Conservation (phyloP, 2,888 invertebrate species). For the Acrocyrtus sp. region DNA sequence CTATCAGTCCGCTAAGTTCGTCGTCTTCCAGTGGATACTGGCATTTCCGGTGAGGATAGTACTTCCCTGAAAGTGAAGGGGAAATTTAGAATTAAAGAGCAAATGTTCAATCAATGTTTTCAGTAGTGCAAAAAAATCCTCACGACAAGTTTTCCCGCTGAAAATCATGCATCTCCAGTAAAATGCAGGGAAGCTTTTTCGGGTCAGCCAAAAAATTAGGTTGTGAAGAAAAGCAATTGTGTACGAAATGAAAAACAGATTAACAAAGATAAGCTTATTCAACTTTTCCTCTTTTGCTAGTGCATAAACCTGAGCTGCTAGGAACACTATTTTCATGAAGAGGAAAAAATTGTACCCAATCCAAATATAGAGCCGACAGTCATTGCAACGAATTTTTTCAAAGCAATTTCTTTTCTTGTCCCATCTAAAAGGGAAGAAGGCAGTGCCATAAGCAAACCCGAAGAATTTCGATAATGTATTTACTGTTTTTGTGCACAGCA, state of each 20-base stretch:
- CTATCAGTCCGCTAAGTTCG: slow-evolving; percentile 6
- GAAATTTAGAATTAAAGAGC: background rate
- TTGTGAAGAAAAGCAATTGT: slow-evolving; percentile 8
- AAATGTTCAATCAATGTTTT: background rate
- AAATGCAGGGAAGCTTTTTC: background rate
- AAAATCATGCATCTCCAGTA: slow-evolving; percentile 6
- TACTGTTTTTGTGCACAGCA: slow-evolving; percentile 7
- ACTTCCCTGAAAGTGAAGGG: background rate
- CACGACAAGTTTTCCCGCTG: too few species aligned
- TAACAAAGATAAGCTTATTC: slow-evolving; percentile 6
- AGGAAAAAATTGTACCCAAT: slow-evolving; percentile 1
- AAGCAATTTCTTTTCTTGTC: too few species aligned
- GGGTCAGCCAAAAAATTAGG: slow-evolving; percentile 6
- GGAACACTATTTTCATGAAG: slow-evolving; percentile 1
- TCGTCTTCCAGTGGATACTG: slow-evolving; percentile 13
- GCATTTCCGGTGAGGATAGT: background rate
- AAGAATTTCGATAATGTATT: slow-evolving; percentile 1
- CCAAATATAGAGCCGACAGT: background rate
- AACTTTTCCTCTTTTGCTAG: background rate
- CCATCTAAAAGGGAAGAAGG: slow-evolving; percentile 22
- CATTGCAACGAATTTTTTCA: too few species aligned
- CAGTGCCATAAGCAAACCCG: background rate
- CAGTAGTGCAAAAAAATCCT: background rate
- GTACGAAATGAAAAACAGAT: slow-evolving; percentile 6
- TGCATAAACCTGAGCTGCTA: background rate